Evolutionary conservation across 2,888 invertebrate genomes (phyloP).

Genomic region (Selenia dentaria): DNA sequence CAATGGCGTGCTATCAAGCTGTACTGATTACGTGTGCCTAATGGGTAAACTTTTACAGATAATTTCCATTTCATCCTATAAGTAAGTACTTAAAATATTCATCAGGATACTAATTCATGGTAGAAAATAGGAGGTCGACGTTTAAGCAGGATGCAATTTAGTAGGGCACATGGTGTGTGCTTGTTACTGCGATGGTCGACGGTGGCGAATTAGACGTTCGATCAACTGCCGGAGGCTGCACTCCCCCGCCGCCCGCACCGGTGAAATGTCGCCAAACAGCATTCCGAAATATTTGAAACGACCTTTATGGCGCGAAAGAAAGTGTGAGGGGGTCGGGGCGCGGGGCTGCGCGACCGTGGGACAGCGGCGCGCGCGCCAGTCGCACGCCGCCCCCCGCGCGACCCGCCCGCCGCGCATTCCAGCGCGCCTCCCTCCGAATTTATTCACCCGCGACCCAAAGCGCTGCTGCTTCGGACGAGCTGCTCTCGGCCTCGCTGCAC

Average conservation of each 20-base stretch:
- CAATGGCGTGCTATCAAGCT: not conserved
- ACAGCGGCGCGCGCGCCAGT: slow-evolving; percentile 86
- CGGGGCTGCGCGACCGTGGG: slow-evolving; percentile 87
- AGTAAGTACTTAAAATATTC: not conserved
- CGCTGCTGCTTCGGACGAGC: slow-evolving; percentile 27
- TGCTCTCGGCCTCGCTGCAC: slow-evolving; percentile 6
- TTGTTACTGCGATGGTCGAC: slow-evolving; percentile 40
- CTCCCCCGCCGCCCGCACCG: slow-evolving; percentile 65
- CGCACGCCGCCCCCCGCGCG: slow-evolving; percentile 77
- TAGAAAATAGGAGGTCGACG: not conserved
- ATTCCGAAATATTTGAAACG: slow-evolving; percentile 85
- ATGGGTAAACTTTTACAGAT: no score
- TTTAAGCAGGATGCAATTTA: slow-evolving; percentile 1
- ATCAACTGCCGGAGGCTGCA: slow-evolving; percentile 67
- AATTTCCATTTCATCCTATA: no score
- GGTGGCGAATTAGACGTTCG: slow-evolving; percentile 49
- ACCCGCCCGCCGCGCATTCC: slow-evolving; percentile 71
- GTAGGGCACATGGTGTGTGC: slow-evolving; percentile 37
- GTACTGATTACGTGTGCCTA: no score
- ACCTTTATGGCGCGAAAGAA: slow-evolving; percentile 85
- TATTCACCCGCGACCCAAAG: slow-evolving; percentile 76
- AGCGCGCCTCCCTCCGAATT: slow-evolving; percentile 80
- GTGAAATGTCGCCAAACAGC: slow-evolving; percentile 83
- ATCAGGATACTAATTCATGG: not conserved
- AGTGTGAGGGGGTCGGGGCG: slow-evolving; percentile 67